A percentile compares a stretch with the other conserved stretches of the same genome.
phyloP scores from a whole-genome alignment of 2,888 invertebrate genomes.

The Aquatica leii region DNA sequence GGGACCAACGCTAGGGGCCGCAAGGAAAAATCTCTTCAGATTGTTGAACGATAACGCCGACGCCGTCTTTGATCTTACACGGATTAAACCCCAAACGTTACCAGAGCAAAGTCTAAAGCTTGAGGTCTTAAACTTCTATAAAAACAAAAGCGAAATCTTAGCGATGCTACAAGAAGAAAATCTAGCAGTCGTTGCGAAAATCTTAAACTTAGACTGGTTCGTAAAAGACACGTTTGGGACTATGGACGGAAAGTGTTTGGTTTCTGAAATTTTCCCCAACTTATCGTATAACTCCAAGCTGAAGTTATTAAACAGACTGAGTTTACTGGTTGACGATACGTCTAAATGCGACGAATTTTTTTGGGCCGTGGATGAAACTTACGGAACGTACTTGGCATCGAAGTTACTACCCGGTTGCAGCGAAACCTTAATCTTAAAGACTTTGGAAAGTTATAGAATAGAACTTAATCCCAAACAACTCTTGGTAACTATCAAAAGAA shows the following conservation, averaged over 20 bases:
- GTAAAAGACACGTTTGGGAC: constrained; percentile 25
- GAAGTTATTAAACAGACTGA: constrained; percentile 29
- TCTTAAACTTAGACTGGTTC: constrained; percentile 33
- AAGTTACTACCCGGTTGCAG: constrained; percentile 30
- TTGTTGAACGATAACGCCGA: constrained; percentile 2
- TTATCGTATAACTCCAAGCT: constrained; percentile 31
- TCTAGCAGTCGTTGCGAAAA: constrained; percentile 23
- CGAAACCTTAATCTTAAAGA: constrained; percentile 19
- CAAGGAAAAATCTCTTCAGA: constrained; percentile 9
- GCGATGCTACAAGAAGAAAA: constrained; percentile 26
- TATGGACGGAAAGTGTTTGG: constrained; percentile 22
- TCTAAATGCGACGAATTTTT: constrained; percentile 29
- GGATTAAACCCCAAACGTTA: constrained; percentile 15
- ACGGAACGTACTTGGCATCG: constrained; percentile 29
- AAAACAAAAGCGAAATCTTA: constrained; percentile 20
- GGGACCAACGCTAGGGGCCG: constrained; percentile 12
- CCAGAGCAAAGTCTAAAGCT: constrained; percentile 23
- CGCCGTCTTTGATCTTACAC: constrained; percentile 7
- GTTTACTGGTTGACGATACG: constrained; percentile 13
- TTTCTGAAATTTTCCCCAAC: constrained; percentile 26
- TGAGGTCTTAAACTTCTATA: constrained; percentile 26
- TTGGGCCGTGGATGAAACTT: constrained; percentile 21
- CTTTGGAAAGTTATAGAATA: constrained; percentile 21
- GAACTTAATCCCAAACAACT: constrained; percentile 24
- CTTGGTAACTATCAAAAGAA: constrained; percentile 18